phyloP scores from a whole-genome alignment of 1,140 invertebrate genomes.

The Magallana ariakensis region DNA sequence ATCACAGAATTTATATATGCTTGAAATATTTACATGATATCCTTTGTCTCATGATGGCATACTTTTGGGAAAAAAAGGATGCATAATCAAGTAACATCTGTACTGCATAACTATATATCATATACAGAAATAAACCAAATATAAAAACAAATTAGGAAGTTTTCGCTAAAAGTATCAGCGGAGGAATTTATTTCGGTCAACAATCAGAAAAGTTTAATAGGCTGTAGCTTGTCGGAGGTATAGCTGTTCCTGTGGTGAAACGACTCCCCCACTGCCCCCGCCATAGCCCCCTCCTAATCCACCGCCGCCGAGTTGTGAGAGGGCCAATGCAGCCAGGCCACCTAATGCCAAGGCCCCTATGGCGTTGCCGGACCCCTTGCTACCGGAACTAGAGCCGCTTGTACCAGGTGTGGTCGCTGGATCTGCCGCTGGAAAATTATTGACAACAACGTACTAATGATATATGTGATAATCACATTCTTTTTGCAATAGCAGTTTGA shows the following conservation, averaged over 20 bases:
- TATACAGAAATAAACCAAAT: background rate
- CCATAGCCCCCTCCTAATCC: background rate
- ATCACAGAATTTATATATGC: too few relatives aligned
- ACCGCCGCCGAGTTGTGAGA: background rate
- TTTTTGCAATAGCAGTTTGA: too few relatives aligned
- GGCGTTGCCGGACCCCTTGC: background rate
- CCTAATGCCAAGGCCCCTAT: background rate
- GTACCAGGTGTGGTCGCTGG: background rate
- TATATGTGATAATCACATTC: too few relatives aligned
- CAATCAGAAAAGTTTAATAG: too few relatives aligned
- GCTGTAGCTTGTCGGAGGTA: too few relatives aligned
- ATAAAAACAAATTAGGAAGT: background rate
- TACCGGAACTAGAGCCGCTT: background rate
- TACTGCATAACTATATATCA: background rate
- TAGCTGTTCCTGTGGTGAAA: background rate
- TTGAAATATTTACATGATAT: background rate
- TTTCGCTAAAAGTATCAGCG: too few relatives aligned
- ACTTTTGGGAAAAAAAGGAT: background rate
- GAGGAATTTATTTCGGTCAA: too few relatives aligned
- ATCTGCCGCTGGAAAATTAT: background rate
- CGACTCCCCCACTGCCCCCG: background rate
- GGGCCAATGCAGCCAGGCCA: background rate
- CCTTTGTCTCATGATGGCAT: too few relatives aligned
- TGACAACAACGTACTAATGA: too few relatives aligned
- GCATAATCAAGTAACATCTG: background rate